phyloP scores from a whole-genome alignment of 2,888 invertebrate species.

The Erebia epiphron region DNA sequence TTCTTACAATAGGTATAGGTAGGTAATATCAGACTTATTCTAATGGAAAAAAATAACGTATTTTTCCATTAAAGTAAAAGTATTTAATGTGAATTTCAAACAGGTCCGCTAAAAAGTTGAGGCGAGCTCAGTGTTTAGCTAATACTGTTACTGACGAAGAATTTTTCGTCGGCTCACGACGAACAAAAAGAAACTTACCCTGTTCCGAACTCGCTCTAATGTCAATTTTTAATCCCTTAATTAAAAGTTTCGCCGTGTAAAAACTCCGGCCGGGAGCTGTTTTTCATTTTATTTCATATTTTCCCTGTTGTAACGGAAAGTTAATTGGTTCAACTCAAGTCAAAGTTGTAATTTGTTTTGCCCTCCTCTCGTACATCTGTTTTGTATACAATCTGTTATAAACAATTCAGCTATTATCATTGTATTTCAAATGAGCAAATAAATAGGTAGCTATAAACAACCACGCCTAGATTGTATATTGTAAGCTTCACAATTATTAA shows the following conservation, averaged over 20 bases:
- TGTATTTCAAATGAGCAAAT: conserved; percentile 23
- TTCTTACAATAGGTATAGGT: too few species aligned
- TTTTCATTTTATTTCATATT: conserved; percentile 81
- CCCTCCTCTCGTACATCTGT: conserved; percentile 69
- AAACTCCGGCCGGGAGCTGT: conserved; percentile 68
- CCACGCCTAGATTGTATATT: neutral
- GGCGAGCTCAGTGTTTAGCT: conserved; percentile 44
- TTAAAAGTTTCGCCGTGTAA: conserved; percentile 77
- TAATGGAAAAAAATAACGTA: neutral
- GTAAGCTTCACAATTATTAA: neutral
- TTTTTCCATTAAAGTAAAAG: conserved; percentile 3
- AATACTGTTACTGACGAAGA: conserved; percentile 50
- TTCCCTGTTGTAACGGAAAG: conserved; percentile 77
- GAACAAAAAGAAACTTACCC: conserved; percentile 72
- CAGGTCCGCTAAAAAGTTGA: neutral
- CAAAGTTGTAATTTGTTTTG: conserved; percentile 79
- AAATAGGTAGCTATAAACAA: neutral
- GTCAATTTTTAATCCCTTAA: conserved; percentile 82
- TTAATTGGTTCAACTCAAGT: conserved; percentile 79
- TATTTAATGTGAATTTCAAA: conserved; percentile 6
- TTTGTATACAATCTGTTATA: conserved; percentile 69
- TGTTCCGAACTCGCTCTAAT: conserved; percentile 75
- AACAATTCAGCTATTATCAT: conserved; percentile 34
- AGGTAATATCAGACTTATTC: neutral
- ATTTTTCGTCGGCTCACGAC: conserved; percentile 54